Evolutionary conservation across 2,888 invertebrate species (phyloP), one percentile per base, ranked within the genome.

Genomic region (Cheilosia vernalis): DNA sequence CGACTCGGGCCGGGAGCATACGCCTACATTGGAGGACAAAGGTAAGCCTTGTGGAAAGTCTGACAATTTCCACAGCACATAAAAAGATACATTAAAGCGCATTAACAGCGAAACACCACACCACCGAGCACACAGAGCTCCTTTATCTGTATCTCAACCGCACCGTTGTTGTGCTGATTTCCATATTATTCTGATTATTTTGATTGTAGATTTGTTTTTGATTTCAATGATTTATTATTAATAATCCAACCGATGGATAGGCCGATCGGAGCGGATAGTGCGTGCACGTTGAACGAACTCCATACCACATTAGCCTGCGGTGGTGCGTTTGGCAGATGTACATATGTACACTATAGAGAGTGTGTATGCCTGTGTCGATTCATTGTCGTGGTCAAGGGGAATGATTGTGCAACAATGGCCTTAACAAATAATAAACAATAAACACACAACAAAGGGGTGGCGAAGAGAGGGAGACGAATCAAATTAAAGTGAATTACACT

Each of bases 401-500:
- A 85, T 78, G 67, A 81, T 76, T 76, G 70, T 85, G 76, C 70
- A 85, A 85, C 80, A 85, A 85, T 81, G 53, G 51, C 49, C 67
- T 51, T 70, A 72, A 76, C 70, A 70, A 70, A 51, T 60, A 77
- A 64, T 72, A 79, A 60, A 74, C 69, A 74, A 74, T 72, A 77
- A 77, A 67, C 82, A 77, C 70, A 77, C 64, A 66, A 77, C 67
- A 40, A 49, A 56, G 47, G 15, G 33, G n/a, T n/a, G n/a, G 40
- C 24, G 44, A 15, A 4, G 30, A 5, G n/a, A 19, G 24, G 42
- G 40, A 33, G 70, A 60, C 19, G 74, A 70, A 63, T 80, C 76
- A 85, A 85, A 85, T 85, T 85, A 85, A 85, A 85, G 80, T 85
- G 81, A 85, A 85, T 85, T 81, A 85, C 85, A 81, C 85, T 85